Percentiles rank a stretch among this genome's conserved stretches.
Conservation (phyloP, 1,140 invertebrate genomes). For the Acromyrmex echinatior region DNA sequence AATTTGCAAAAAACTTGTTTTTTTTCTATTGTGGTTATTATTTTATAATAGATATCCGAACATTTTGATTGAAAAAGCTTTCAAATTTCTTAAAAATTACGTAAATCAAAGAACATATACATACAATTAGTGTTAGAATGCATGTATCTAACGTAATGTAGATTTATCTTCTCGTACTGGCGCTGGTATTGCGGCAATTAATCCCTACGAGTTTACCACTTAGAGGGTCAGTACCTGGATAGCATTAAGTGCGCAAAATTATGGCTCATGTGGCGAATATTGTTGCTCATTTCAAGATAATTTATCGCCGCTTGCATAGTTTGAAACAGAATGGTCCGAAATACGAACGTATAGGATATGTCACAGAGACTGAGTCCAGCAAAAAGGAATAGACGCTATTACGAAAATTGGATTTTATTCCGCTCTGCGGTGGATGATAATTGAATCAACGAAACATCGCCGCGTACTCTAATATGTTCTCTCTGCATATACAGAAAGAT, state of each 20-base stretch:
- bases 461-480: neutral
- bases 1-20: neutral
- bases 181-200: slow-evolving; percentile 31
- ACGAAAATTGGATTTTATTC: slow-evolving; percentile 47
- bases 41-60: neutral
- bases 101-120: neutral
- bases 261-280: slow-evolving; percentile 43
- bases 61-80: neutral
- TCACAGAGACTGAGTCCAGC: slow-evolving; percentile 12
- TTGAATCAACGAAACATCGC: slow-evolving; percentile 26
- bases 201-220: slow-evolving; percentile 45
- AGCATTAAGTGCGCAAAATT: slow-evolving; percentile 42
- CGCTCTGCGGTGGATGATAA: slow-evolving; percentile 14
- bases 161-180: slow-evolving; percentile 8
- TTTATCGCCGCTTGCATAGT: slow-evolving; percentile 54
- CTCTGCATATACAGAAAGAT: neutral
- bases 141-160: neutral
- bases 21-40: neutral
- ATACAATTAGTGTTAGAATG: slow-evolving; percentile 3
- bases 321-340: slow-evolving; percentile 23
- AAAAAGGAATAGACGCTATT: neutral
- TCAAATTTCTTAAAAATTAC: neutral
- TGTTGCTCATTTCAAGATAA: slow-evolving; percentile 51
- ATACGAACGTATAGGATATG: neutral
- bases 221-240: slow-evolving; percentile 27